A percentile compares a stretch with the other conserved stretches of the same genome.
Evolutionary conservation across 2,888 invertebrate species (phyloP).

Genomic region (Parascotia fuliginaria): DNA sequence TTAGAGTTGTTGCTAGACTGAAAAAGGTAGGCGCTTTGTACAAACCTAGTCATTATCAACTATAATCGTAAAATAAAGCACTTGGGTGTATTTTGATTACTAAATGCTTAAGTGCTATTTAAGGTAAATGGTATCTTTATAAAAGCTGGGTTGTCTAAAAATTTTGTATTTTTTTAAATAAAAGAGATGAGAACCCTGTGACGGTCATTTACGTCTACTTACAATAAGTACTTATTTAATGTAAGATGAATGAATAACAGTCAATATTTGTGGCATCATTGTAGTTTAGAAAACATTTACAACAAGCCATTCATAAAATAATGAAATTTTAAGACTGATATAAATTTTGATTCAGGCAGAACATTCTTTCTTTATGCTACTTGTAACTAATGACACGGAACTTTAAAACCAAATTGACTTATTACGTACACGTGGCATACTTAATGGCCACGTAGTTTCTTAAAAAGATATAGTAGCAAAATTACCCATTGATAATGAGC

Average conservation of each 20-base stretch:
- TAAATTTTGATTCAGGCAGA: too few species aligned
- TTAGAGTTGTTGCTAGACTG: conserved; percentile 15
- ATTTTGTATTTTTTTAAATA: neutral
- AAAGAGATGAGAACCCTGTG: neutral
- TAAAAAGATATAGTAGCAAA: neutral
- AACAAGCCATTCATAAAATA: too few species aligned
- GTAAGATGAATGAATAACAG: too few species aligned
- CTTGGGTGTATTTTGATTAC: conserved; percentile 22
- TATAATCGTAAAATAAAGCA: conserved; percentile 33
- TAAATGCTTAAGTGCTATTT: conserved; percentile 8
- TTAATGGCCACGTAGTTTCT: conserved; percentile 2
- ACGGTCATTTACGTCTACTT: too few species aligned
- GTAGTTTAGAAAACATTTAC: too few species aligned
- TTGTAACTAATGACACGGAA: neutral
- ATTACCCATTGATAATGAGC: conserved; percentile 8
- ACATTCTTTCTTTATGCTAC: neutral
- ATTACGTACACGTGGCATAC: neutral
- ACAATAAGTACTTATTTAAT: too few species aligned
- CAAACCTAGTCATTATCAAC: conserved; percentile 28
- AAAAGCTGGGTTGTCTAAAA: neutral
- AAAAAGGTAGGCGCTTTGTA: conserved; percentile 20
- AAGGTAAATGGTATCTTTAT: conserved; percentile 1
- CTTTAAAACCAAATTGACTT: neutral
- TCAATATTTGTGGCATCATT: too few species aligned
- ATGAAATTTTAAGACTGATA: too few species aligned